A percentile compares a stretch with the other conserved stretches of the same genome.
These are phyloP conservation scores for Pseudochromis fuscus DNA, from an alignment of 2,797 vertebrate species.

Conservation along the genomic window DNA sequence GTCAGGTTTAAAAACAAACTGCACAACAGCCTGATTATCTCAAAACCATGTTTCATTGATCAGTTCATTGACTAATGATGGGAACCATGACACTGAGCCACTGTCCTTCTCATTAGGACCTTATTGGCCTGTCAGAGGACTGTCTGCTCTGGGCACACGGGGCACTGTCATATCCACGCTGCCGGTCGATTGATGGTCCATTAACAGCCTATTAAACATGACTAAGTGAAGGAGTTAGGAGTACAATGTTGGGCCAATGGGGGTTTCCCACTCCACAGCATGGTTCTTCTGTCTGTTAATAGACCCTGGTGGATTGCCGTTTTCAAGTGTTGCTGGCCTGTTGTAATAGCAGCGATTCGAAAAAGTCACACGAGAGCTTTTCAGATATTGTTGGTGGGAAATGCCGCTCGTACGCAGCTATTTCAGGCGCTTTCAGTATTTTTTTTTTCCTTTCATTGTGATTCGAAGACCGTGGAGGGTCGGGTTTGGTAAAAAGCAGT, in stretches of 20 bases:
- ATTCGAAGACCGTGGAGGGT: constrained; percentile 14
- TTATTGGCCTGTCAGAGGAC: constrained; percentile 77
- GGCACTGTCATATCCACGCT: constrained; percentile 78
- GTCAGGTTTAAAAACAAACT: constrained; percentile 49
- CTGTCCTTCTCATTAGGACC: constrained; percentile 78
- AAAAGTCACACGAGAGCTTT: constrained; percentile 24
- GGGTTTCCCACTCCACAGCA: constrained; percentile 73
- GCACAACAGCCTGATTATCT: constrained; percentile 67
- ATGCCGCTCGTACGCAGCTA: neutral
- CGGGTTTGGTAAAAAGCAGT: neutral
- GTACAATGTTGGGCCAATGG: constrained; percentile 72
- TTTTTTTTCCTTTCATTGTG: constrained; percentile 5
- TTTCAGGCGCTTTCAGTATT: constrained; percentile 3
- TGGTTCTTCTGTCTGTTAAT: constrained; percentile 67
- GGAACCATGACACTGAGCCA: constrained; percentile 67
- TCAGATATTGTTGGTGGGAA: constrained; percentile 30
- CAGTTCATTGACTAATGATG: constrained; percentile 73
- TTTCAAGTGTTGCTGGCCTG: constrained; percentile 54
- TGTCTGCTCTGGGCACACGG: constrained; percentile 69
- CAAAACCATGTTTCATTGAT: constrained; percentile 78
- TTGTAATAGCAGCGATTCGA: constrained; percentile 46
- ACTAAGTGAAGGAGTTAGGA: constrained; percentile 78
- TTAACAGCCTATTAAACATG: constrained; percentile 84
- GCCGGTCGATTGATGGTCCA: constrained; percentile 81
- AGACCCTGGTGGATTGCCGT: constrained; percentile 66